Evolutionary conservation across 2,797 vertebrate genomes (phyloP).

Genomic region (Mergus octosetaceus): DNA sequence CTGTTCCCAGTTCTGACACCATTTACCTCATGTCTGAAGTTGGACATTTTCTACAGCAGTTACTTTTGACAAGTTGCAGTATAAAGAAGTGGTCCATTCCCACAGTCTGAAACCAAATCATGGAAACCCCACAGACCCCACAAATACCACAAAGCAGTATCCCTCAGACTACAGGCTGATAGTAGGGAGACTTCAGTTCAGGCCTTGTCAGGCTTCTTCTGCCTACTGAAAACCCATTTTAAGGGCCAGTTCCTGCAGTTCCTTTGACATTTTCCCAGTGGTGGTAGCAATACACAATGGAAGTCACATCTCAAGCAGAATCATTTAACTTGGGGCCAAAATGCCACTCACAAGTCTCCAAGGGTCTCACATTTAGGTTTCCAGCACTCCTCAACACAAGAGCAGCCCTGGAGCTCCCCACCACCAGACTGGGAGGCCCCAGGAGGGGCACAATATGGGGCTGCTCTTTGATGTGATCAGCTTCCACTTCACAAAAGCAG

Average conservation of each 20-base stretch:
- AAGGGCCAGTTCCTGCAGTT: background rate
- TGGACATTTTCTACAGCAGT: background rate
- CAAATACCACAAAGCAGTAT: background rate
- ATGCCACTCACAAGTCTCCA: rapidly evolving
- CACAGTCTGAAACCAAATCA: background rate
- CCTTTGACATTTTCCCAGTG: background rate
- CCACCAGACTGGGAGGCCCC: background rate
- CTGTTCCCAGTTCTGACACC: background rate
- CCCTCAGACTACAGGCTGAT: background rate
- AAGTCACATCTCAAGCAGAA: rapidly evolving
- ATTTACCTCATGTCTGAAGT: background rate
- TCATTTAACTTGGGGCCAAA: background rate
- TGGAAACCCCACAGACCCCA: background rate
- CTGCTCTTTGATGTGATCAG: background rate
- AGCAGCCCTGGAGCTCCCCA: background rate
- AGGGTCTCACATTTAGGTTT: background rate
- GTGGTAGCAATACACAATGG: rapidly evolving
- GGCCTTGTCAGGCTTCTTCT: background rate
- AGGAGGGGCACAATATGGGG: background rate
- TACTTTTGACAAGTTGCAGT: background rate
- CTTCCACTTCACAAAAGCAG: background rate
- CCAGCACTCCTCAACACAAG: background rate
- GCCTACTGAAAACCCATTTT: background rate
- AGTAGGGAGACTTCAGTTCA: background rate
- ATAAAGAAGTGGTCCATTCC: background rate